phyloP scores from a whole-genome alignment of 2,888 invertebrate species.

The Calliphora vomitoria region DNA sequence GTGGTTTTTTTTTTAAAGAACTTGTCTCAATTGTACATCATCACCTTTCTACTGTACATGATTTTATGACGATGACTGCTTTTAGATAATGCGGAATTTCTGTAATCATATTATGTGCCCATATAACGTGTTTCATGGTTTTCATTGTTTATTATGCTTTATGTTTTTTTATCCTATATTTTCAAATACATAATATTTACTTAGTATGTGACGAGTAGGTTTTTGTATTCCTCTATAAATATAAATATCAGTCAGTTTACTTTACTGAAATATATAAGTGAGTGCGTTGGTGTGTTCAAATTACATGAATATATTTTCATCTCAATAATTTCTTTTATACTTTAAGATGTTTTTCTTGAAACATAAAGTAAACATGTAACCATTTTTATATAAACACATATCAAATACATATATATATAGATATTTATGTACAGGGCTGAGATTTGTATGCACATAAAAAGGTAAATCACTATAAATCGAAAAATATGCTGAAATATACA shows the following conservation, averaged over 20 bases:
- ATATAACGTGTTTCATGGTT: conserved; percentile 28
- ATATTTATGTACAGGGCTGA: background rate
- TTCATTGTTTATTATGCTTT: conserved; percentile 18
- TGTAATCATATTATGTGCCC: conserved; percentile 23
- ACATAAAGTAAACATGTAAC: conserved; percentile 5
- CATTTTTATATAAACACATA: conserved; percentile 21
- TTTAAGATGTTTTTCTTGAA: conserved; percentile 23
- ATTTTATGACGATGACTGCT: conserved; percentile 11
- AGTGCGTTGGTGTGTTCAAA: background rate
- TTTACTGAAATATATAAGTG: background rate
- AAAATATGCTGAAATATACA: no score
- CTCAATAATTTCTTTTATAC: conserved; percentile 4
- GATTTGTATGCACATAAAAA: no score
- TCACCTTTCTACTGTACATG: background rate
- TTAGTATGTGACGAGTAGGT: background rate
- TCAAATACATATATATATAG: background rate
- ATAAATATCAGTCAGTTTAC: background rate
- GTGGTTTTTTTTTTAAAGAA: no score
- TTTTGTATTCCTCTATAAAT: background rate
- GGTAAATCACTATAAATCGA: no score
- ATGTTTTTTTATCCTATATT: background rate
- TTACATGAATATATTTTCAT: conserved; percentile 1
- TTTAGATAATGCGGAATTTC: background rate
- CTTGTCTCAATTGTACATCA: background rate
- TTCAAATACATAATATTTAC: background rate